Evolutionary conservation across 2,113 vertebrate genomes (phyloP).

Genomic region (Gymnocephalus cernua): DNA sequence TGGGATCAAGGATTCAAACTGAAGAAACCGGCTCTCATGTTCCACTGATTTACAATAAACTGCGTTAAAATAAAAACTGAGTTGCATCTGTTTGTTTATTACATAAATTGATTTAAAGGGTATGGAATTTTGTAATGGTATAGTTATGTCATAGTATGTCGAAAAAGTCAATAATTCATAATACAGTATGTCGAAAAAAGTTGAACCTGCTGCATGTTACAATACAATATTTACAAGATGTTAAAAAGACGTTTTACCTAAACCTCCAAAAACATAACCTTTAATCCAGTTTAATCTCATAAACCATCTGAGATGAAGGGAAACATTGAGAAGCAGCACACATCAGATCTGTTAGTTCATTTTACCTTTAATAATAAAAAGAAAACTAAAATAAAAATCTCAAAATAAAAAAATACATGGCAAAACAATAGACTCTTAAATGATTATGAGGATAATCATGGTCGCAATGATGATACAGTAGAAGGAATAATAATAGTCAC

Average conservation of each 20-base stretch:
- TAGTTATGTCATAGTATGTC: too few relatives aligned
- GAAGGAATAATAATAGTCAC: slow-evolving; percentile 67
- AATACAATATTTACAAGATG: too few relatives aligned
- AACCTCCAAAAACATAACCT: too few relatives aligned
- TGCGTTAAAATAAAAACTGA: neutral
- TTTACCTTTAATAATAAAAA: slow-evolving; percentile 84
- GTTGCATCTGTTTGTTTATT: too few relatives aligned
- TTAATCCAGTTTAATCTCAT: too few relatives aligned
- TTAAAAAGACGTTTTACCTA: too few relatives aligned
- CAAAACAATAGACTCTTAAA: slow-evolving; percentile 77
- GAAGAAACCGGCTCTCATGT: neutral
- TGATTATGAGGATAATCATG: slow-evolving; percentile 82
- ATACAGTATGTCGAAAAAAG: too few relatives aligned
- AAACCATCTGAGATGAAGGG: neutral
- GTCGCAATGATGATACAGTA: slow-evolving; percentile 77
- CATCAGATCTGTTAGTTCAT: slow-evolving; percentile 64
- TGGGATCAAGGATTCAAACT: neutral
- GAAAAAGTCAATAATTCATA: too few relatives aligned
- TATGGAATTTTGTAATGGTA: too few relatives aligned
- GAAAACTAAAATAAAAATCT: slow-evolving; percentile 82
- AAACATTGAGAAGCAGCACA: neutral
- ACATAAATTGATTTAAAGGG: too few relatives aligned
- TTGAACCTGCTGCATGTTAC: too few relatives aligned
- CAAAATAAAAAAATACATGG: slow-evolving; percentile 80
- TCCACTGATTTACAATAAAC: slow-evolving; percentile 37